These are phyloP conservation scores for Theristicus caerulescens DNA, from an alignment of 2,113 vertebrate genomes.

Conservation along the genomic window DNA sequence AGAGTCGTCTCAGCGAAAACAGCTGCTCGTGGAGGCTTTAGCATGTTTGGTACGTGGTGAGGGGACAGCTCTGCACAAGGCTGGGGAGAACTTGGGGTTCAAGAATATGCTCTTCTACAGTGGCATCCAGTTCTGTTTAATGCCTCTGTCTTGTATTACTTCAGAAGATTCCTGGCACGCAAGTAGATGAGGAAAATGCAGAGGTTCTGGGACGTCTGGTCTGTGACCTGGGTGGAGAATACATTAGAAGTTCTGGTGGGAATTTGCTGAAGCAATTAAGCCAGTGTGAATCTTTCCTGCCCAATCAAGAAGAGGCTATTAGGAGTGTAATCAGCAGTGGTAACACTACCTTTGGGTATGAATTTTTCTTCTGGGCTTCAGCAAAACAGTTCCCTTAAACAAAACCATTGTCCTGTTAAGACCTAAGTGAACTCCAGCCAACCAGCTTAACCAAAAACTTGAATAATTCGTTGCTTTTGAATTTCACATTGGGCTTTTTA, in stretches of 20 bases:
- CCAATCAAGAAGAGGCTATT: constrained; percentile 55
- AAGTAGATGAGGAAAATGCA: background rate
- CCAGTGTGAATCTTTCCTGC: constrained; percentile 42
- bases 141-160: background rate
- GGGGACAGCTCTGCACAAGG: background rate
- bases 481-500: background rate
- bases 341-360: constrained; percentile 60
- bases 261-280: constrained; percentile 24
- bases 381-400: background rate
- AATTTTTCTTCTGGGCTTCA: background rate
- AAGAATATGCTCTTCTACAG: background rate
- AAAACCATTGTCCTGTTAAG: background rate
- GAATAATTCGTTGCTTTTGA: rapidly evolving
- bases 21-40: constrained; percentile 48
- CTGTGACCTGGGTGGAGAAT: constrained; percentile 55
- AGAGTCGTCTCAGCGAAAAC: background rate
- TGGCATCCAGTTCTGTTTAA: background rate
- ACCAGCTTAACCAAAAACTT: background rate
- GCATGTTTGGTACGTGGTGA: constrained; percentile 42
- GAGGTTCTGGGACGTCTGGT: constrained; percentile 41
- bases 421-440: background rate
- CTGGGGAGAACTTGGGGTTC: background rate
- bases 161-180: constrained; percentile 6
- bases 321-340: constrained; percentile 9
- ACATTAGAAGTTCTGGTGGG: constrained; percentile 6